These are phyloP conservation scores for Microcebus murinus DNA, from an alignment of 2,113 vertebrate species.

Conservation along the genomic window DNA sequence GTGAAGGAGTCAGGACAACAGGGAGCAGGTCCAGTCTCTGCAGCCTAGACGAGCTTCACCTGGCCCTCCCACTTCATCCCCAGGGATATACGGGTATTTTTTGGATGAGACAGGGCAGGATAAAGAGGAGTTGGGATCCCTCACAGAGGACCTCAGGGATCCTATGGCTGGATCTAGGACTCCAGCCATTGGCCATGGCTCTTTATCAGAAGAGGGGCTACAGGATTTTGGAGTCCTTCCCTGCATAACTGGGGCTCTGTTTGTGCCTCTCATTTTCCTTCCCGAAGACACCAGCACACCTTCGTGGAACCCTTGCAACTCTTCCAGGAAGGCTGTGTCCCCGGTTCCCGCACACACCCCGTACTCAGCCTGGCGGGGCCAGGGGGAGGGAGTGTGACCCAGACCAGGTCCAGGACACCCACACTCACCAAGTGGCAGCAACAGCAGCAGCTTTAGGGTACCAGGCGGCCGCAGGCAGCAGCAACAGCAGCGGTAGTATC, in stretches of 20 bases:
- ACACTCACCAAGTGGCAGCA: slow-evolving; percentile 72
- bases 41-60: not conserved
- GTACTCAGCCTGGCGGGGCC: not conserved
- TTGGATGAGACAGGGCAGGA: not conserved
- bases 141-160: not conserved
- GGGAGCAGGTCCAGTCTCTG: not conserved
- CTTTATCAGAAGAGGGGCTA: not conserved
- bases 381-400: not conserved
- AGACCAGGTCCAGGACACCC: not conserved
- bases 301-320: not conserved
- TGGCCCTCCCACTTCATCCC: not conserved
- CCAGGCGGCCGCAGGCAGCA: not conserved
- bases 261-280: not conserved
- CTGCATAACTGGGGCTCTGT: not conserved
- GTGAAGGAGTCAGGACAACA: not conserved
- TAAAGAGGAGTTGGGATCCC: not conserved
- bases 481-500: not conserved
- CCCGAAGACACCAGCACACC: not conserved
- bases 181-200: not conserved
- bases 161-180: not conserved
- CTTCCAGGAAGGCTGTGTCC: not conserved
- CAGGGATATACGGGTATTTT: slow-evolving; percentile 7
- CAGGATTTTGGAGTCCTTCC: not conserved
- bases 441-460: slow-evolving; percentile 56
- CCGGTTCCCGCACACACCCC: not conserved